Evolutionary conservation across 2,113 vertebrate genomes (phyloP).

Genomic region (Origma solitaria): DNA sequence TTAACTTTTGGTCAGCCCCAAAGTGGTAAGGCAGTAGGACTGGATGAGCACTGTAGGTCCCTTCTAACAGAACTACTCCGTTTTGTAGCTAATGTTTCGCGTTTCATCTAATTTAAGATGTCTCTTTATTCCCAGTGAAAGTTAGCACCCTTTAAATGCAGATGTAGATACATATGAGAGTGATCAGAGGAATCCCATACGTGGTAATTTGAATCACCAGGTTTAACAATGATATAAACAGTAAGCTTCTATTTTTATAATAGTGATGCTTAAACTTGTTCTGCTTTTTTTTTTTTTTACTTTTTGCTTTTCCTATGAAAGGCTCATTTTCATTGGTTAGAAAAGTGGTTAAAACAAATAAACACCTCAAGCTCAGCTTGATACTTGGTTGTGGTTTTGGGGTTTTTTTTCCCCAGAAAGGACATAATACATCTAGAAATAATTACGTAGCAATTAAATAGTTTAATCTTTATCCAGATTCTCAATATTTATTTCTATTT

Average conservation of each 20-base stretch:
- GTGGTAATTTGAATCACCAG: neutral
- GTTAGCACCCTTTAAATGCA: neutral
- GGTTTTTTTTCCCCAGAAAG: neutral
- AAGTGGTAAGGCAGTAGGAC: neutral
- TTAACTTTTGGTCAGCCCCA: neutral
- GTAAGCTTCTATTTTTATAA: constrained; percentile 9
- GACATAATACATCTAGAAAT: neutral
- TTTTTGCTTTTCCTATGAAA: neutral
- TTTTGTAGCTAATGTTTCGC: neutral
- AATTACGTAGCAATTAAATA: neutral
- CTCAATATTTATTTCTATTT: neutral
- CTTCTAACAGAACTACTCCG: neutral
- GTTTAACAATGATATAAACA: constrained; percentile 1
- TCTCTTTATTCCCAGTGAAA: neutral
- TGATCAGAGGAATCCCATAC: neutral
- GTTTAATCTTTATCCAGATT: neutral
- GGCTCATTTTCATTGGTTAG: neutral
- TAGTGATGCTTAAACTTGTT: neutral
- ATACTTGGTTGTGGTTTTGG: neutral
- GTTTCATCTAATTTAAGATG: neutral
- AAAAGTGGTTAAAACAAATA: neutral
- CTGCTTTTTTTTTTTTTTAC: neutral
- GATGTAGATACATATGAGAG: neutral
- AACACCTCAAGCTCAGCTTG: neutral
- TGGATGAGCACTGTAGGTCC: neutral